Conservation (phyloP, 2,888 invertebrate species). For the Tinea semifulvella region DNA sequence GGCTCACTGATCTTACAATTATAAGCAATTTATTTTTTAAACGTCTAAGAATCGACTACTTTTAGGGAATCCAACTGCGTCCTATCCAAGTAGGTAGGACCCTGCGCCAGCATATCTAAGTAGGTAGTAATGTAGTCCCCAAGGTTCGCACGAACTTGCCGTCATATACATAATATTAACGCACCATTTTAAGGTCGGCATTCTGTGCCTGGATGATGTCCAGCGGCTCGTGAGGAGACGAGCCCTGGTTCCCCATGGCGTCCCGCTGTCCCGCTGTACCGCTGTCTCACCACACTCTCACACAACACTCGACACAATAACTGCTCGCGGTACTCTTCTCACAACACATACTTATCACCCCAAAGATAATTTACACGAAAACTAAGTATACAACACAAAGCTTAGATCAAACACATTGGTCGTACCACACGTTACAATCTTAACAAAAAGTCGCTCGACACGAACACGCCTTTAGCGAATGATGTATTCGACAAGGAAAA, state of each 20-base stretch:
- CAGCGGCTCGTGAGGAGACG: conserved; percentile 83
- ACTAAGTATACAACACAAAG: conserved; percentile 54
- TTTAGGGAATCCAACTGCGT: too few species aligned
- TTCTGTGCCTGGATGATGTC: conserved; percentile 70
- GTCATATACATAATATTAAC: conserved; percentile 19
- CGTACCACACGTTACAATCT: not conserved
- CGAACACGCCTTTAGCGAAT: conserved; percentile 3
- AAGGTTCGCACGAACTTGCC: too few species aligned
- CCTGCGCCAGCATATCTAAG: too few species aligned
- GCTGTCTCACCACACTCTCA: not conserved
- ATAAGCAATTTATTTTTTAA: too few species aligned
- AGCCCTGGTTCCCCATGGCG: conserved; percentile 84
- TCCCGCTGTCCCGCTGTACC: conserved; percentile 14
- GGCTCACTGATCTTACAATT: too few species aligned
- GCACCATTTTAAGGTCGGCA: conserved; percentile 58
- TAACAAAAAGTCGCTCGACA: conserved; percentile 4
- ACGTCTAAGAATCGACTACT: too few species aligned
- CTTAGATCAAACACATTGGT: conserved; percentile 41
- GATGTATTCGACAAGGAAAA: not conserved
- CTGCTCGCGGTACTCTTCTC: not conserved
- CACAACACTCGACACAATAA: not conserved
- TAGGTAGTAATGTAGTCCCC: too few species aligned
- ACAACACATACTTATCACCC: conserved; percentile 10
- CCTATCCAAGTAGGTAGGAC: too few species aligned
- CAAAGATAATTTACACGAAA: conserved; percentile 55